Conservation (phyloP, 2,888 invertebrate species). For the Neocrepidodera transversa region DNA sequence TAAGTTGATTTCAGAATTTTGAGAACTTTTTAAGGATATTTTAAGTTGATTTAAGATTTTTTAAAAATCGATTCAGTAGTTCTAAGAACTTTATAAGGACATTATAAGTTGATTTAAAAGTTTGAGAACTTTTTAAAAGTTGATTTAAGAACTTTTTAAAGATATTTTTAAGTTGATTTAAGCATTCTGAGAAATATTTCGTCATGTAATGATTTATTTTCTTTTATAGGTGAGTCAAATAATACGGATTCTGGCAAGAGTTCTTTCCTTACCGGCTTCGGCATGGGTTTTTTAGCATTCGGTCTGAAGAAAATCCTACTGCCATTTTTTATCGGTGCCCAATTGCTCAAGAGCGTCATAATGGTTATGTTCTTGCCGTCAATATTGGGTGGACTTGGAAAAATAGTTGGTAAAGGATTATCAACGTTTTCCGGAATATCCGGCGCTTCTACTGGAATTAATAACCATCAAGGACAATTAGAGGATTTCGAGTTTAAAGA, state of each 20-base stretch:
- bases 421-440: slow-evolving; percentile 68
- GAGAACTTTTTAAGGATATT: no score
- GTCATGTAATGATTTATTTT: no score
- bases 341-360: slow-evolving; percentile 82
- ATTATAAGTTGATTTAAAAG: no score
- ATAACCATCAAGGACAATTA: slow-evolving; percentile 58
- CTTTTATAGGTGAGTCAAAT: slow-evolving; percentile 20
- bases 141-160: no score
- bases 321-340: slow-evolving; percentile 81
- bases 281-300: slow-evolving; percentile 74
- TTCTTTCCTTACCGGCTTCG: slow-evolving; percentile 70
- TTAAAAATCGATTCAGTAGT: no score
- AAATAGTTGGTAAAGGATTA: slow-evolving; percentile 81
- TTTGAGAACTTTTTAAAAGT: no score
- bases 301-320: slow-evolving; percentile 84
- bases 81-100: no score
- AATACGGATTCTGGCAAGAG: slow-evolving; percentile 61
- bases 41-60: no score
- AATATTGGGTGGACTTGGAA: slow-evolving; percentile 81
- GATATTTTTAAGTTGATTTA: no score
- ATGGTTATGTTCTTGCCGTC: slow-evolving; percentile 86
- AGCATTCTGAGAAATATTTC: no score
- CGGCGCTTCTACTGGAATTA: slow-evolving; percentile 56
- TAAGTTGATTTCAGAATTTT: no score
- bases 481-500: slow-evolving; percentile 82